Percentiles rank a stretch among this genome's conserved stretches.
phyloP scores from a whole-genome alignment of 2,888 invertebrate genomes.

The Parasteatoda lunata region DNA sequence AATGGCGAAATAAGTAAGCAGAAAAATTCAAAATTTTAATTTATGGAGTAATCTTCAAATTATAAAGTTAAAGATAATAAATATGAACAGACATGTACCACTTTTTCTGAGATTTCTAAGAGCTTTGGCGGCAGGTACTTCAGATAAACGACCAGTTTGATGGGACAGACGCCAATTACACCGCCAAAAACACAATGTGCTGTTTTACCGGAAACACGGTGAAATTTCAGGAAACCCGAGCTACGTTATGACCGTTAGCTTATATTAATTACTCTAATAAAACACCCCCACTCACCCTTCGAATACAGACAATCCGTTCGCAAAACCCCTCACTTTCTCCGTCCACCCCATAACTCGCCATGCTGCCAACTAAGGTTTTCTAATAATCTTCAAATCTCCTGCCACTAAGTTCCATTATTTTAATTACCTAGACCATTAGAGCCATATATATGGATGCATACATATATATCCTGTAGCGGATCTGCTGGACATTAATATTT shows the following conservation, averaged over 20 bases:
- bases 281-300: slow-evolving; percentile 36
- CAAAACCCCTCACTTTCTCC: not conserved
- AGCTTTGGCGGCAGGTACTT: slow-evolving; percentile 52
- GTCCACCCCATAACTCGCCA: slow-evolving; percentile 34
- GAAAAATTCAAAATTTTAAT: not conserved
- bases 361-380: slow-evolving; percentile 40
- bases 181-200: slow-evolving; percentile 64
- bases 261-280: slow-evolving; percentile 66
- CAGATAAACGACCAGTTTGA: slow-evolving; percentile 60
- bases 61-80: not conserved
- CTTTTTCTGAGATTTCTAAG: slow-evolving; percentile 8
- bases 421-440: slow-evolving; percentile 61
- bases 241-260: slow-evolving; percentile 63
- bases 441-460: slow-evolving; percentile 39
- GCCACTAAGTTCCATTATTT: slow-evolving; percentile 64
- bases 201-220: slow-evolving; percentile 60
- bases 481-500: slow-evolving; percentile 63
- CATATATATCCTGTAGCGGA: slow-evolving; percentile 27
- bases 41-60: not conserved
- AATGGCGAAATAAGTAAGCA: no score
- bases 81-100: slow-evolving; percentile 10
- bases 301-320: slow-evolving; percentile 44
- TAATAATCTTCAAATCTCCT: slow-evolving; percentile 61
- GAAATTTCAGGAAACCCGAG: slow-evolving; percentile 63
- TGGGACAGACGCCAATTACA: slow-evolving; percentile 62